These are phyloP conservation scores for Brachyalestes nurse DNA, from an alignment of 2,797 vertebrate species.

Conservation along the genomic window DNA sequence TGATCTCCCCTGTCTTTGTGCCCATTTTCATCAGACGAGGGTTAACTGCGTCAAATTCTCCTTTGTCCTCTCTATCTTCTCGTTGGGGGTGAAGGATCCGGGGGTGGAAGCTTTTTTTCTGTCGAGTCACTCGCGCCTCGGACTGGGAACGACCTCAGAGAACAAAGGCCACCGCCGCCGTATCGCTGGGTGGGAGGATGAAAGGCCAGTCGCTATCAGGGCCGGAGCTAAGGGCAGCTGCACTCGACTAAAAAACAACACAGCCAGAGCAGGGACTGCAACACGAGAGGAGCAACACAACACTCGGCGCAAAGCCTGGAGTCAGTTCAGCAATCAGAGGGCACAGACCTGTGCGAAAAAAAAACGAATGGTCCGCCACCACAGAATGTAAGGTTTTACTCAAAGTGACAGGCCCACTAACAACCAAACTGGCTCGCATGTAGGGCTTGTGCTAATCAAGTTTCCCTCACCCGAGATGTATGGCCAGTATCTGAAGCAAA, in stretches of 20 bases:
- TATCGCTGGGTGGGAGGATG: constrained; percentile 65
- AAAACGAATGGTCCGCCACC: constrained; percentile 32
- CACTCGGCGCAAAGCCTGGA: constrained; percentile 36
- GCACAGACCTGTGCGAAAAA: constrained; percentile 27
- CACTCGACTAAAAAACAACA: constrained; percentile 51
- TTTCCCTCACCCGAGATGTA: constrained; percentile 42
- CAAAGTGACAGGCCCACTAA: constrained; percentile 54
- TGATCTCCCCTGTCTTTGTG: constrained; percentile 25
- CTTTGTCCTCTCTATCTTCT: constrained; percentile 38
- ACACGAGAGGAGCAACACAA: constrained; percentile 40
- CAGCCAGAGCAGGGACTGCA: constrained; percentile 20
- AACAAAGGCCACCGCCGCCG: constrained; percentile 52
- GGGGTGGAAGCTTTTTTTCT: constrained; percentile 41
- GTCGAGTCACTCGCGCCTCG: constrained; percentile 51
- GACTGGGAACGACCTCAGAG: constrained; percentile 51
- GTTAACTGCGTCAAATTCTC: constrained; percentile 36
- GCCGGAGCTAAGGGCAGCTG: constrained; percentile 59
- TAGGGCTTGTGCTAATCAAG: constrained; percentile 41
- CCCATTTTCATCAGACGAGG: constrained; percentile 36
- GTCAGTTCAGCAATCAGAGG: constrained; percentile 45
- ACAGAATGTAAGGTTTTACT: constrained; percentile 49
- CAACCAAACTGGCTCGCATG: constrained; percentile 38
- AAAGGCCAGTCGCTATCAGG: constrained; percentile 64
- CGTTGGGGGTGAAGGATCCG: constrained; percentile 33
- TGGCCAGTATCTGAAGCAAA: constrained; percentile 45